Base-by-base conservation (phyloP, 2,113 vertebrate species). In the Hippocampus barbouri region DNA sequence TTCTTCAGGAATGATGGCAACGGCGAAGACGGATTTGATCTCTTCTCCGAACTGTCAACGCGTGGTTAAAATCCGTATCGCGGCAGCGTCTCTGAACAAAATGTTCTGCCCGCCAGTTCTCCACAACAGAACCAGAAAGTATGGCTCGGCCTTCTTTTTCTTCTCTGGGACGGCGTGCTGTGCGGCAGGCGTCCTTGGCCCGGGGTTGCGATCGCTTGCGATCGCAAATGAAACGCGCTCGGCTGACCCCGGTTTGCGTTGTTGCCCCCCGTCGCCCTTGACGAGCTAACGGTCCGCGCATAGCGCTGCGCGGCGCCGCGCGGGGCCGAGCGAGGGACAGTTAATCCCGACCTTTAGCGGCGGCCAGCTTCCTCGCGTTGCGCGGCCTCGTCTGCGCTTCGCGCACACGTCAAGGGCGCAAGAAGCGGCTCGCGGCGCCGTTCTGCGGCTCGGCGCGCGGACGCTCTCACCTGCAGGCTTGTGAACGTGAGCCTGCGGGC, bases 401-500 rank as follows among this genome's bases (percentile, higher is more conserved):
- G 78, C 81, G 83, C 82, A 82, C 87, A 77, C 71, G 54, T 80
- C 78, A 85, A 80, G 80, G 86, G 72, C 82, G 87, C 0, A 78
- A 64, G 64, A 76, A 80, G 77, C 73, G 83, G 79, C 76, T 62
- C 62, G 72, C 73, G 27, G 66, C 66, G 47, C 62, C 67, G 56
- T 66, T 74, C 16, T 71, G 56, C 25, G 57, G 23, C 61, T 14
- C 53, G 61, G 64, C 73, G 53, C 66, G 64, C 25, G 65, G 30
- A 65, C 9, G 25, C 23, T 69, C 79, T 64, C 71, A 98, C 97
- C 95, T 98, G 96, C 72, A 98, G 93, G 86, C 96, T 97, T 79
- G 96, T 96, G 79, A 98, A 93, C 0, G 94, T 98, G 79, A 98
- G 94, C 74, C 96, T 92, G 30, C 95, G 93, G 15, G 97, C 96